These are phyloP conservation scores for Cantharis rufa DNA, from an alignment of 2,888 invertebrate genomes.

Conservation along the genomic window DNA sequence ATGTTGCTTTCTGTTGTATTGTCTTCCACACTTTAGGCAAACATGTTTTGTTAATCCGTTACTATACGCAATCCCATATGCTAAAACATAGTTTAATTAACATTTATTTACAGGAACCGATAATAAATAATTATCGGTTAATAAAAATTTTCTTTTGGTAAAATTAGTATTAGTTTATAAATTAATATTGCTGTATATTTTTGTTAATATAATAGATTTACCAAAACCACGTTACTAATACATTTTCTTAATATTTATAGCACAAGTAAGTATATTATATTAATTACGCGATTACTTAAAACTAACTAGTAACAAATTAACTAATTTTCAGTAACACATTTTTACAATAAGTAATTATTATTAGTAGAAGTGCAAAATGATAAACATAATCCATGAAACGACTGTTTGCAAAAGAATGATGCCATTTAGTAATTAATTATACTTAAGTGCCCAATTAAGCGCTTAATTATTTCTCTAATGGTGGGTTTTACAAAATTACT, in stretches of 20 bases:
- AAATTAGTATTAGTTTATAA: background rate
- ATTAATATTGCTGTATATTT: background rate
- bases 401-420: too few species aligned
- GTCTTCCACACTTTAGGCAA: constrained; percentile 75
- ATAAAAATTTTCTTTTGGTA: background rate
- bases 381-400: too few species aligned
- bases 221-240: background rate
- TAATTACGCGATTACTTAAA: background rate
- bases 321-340: too few species aligned
- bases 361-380: too few species aligned
- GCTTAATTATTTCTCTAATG: too few species aligned
- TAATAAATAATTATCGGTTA: background rate
- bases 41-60: background rate
- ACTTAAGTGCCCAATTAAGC: too few species aligned
- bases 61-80: background rate
- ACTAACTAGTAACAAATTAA: too few species aligned
- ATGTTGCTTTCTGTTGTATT: constrained; percentile 79
- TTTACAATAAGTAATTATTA: too few species aligned
- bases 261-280: too few species aligned
- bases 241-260: background rate
- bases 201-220: background rate
- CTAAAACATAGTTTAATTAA: background rate
- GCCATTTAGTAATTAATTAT: too few species aligned
- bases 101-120: background rate
- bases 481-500: too few species aligned